Percentiles rank a stretch among this genome's conserved stretches.
Evolutionary conservation across 2,113 vertebrate species (phyloP).

Genomic region (Zosterops lateralis): DNA sequence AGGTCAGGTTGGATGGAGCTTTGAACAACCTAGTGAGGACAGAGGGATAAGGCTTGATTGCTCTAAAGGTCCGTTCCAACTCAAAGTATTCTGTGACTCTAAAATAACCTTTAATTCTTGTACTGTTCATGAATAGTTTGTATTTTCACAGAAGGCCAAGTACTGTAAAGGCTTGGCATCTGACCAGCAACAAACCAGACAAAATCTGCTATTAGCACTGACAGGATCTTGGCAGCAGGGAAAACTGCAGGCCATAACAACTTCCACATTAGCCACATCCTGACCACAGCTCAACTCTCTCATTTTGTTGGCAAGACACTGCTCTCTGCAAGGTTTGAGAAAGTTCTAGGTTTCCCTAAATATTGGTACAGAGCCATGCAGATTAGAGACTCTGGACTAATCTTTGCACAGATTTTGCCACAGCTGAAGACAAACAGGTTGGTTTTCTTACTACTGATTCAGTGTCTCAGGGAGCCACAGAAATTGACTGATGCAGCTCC

Average conservation of each 20-base stretch:
- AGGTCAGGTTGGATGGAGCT: neutral
- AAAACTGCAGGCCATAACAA: neutral
- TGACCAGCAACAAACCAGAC: neutral
- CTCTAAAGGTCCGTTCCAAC: neutral
- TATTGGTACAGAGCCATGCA: neutral
- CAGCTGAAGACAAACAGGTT: neutral
- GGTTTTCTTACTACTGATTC: neutral
- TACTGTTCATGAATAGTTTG: neutral
- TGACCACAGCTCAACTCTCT: neutral
- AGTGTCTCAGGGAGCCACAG: neutral
- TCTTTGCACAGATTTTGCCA: neutral
- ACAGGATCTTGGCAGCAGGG: neutral
- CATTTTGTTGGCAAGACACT: neutral
- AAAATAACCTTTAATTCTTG: neutral
- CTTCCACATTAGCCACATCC: slow-evolving; percentile 36
- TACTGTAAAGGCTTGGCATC: neutral
- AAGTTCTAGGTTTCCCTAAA: neutral
- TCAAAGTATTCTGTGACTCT: neutral
- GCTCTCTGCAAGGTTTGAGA: neutral
- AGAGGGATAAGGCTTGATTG: neutral
- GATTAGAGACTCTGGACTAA: neutral
- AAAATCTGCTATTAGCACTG: neutral
- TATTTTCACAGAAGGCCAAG: neutral
- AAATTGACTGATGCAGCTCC: neutral
- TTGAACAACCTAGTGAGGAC: neutral